These are phyloP conservation scores for Quiscalus mexicanus DNA, from an alignment of 2,113 vertebrate genomes.

Conservation along the genomic window DNA sequence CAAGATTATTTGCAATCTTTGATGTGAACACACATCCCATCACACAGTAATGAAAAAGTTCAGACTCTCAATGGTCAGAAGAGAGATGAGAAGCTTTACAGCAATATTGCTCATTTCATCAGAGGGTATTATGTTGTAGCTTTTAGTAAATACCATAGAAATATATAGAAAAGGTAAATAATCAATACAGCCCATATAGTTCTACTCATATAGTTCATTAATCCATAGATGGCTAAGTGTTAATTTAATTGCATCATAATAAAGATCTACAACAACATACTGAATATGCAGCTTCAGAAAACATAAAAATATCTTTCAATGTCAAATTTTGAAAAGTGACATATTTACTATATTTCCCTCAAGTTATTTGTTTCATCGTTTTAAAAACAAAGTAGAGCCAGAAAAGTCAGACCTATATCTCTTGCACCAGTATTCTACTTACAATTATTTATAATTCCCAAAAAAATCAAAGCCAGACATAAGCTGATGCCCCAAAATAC, in stretches of 20 bases:
- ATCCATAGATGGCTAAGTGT: background rate
- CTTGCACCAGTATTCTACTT: background rate
- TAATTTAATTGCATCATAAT: background rate
- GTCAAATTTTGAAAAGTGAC: background rate
- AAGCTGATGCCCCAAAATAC: background rate
- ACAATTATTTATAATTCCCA: background rate
- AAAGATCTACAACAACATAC: background rate
- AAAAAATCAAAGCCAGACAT: background rate
- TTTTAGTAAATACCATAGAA: background rate
- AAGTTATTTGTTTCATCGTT: background rate
- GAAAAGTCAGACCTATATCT: background rate
- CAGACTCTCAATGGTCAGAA: background rate
- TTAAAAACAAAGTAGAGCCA: background rate
- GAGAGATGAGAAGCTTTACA: accelerated
- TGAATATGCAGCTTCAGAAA: background rate
- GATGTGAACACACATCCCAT: background rate
- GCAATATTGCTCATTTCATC: background rate
- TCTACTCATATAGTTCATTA: background rate
- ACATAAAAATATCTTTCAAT: background rate
- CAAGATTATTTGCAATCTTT: background rate
- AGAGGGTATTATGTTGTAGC: background rate
- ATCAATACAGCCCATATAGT: background rate
- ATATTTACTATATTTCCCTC: background rate
- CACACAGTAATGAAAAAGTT: background rate
- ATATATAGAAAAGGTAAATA: background rate